Evolutionary conservation across 30 jellyfish, hydroid and myxozoan species (phyloP).

Genomic region (Cassiopea andromeda): DNA sequence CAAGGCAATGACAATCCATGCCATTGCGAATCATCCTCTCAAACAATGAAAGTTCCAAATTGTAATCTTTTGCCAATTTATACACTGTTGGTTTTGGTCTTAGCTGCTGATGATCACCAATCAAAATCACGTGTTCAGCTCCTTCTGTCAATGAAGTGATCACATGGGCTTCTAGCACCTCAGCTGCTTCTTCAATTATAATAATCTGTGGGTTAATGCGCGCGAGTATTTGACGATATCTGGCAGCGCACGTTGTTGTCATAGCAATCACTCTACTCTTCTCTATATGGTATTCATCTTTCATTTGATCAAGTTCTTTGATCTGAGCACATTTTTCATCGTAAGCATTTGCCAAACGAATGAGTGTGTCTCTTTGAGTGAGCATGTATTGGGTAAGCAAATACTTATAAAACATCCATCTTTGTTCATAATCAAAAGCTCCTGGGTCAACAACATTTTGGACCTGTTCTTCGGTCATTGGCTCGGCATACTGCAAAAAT

Average conservation of each 20-base stretch:
- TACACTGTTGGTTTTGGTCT: conserved; percentile 84
- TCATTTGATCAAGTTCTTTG: conserved; percentile 51
- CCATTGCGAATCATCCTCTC: conserved; percentile 93
- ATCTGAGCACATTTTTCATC: conserved; percentile 70
- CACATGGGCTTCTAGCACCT: conserved; percentile 96
- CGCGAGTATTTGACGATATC: conserved; percentile 52
- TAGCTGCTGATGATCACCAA: conserved; percentile 97
- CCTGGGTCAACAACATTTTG: conserved; percentile 53
- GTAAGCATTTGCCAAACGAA: conserved; percentile 31
- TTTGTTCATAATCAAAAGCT: conserved; percentile 41
- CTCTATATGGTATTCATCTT: conserved; percentile 66
- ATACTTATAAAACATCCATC: conserved; percentile 81
- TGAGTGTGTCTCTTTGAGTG: conserved; percentile 2
- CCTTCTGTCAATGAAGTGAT: conserved; percentile 64
- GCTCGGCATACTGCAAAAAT: conserved; percentile 14
- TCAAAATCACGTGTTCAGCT: conserved; percentile 83
- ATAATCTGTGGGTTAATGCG: conserved; percentile 73
- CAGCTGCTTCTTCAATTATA: conserved; percentile 98
- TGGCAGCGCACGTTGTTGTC: conserved; percentile 94
- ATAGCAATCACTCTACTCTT: conserved; percentile 76
- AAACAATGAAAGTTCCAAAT: conserved; percentile 82
- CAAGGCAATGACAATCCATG: conserved; percentile 70
- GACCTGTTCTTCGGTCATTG: conserved; percentile 68
- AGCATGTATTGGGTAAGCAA: conserved; percentile 25
- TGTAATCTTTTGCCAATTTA: conserved; percentile 69